A percentile compares a stretch with the other conserved stretches of the same genome.
Evolutionary conservation across 2,888 invertebrate species (phyloP).

Genomic region (Spicauda simplicius): DNA sequence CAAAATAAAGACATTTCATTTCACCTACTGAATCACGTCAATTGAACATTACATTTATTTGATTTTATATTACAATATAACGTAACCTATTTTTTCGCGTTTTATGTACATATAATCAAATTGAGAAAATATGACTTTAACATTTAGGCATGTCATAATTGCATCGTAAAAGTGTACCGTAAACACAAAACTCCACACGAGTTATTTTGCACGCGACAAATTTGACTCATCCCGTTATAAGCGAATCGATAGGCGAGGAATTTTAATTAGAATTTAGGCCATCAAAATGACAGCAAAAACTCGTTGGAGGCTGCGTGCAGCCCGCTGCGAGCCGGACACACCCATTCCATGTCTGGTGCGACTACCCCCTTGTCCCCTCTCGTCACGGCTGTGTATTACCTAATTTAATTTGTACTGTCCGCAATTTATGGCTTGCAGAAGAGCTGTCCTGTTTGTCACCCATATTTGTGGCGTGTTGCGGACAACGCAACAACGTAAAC

Average conservation of each 20-base stretch:
- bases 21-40: too few species aligned
- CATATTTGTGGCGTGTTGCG: conserved; percentile 47
- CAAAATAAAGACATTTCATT: too few species aligned
- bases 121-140: too few species aligned
- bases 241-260: conserved; percentile 38
- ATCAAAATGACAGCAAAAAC: conserved; percentile 54
- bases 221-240: conserved; percentile 35
- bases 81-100: too few species aligned
- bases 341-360: conserved; percentile 79
- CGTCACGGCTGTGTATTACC: conserved; percentile 81
- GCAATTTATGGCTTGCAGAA: conserved; percentile 78
- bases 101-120: too few species aligned
- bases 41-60: too few species aligned
- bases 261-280: conserved; percentile 44
- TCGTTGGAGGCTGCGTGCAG: conserved; percentile 51
- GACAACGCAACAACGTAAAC: conserved; percentile 23
- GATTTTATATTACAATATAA: too few species aligned
- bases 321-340: conserved; percentile 61
- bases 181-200: conserved; percentile 6
- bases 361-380: conserved; percentile 71
- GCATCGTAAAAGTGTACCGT: not conserved
- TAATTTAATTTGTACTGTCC: conserved; percentile 83
- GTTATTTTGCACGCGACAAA: conserved; percentile 34
- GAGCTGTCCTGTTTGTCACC: conserved; percentile 71
- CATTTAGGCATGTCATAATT: too few species aligned